Evolutionary conservation across 2,113 vertebrate species (phyloP).

Genomic region (Melanotaenia duboulayi): DNA sequence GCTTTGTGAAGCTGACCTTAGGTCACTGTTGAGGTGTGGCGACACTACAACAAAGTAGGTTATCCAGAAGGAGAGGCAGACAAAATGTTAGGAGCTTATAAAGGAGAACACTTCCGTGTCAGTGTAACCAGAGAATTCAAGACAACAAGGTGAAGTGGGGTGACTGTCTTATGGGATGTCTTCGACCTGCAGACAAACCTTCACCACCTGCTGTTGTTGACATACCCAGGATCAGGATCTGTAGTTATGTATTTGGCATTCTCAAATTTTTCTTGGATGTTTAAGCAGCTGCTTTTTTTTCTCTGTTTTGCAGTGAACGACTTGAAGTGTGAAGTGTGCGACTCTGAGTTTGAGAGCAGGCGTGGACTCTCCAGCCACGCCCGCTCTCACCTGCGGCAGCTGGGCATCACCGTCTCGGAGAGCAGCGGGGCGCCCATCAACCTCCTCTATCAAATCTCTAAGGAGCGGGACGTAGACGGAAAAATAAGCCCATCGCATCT

Average conservation of each 20-base stretch:
- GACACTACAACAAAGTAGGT: constrained; percentile 1
- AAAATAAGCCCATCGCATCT: constrained; percentile 34
- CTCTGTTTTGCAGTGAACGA: constrained; percentile 70
- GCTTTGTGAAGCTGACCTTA: constrained; percentile 29
- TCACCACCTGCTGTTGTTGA: constrained; percentile 31
- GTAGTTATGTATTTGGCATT: not conserved
- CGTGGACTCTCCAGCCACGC: constrained; percentile 93
- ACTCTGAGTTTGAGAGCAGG: constrained; percentile 89
- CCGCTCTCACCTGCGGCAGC: constrained; percentile 91
- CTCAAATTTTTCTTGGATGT: not conserved
- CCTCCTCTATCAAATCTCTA: constrained; percentile 89
- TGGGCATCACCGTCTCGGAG: constrained; percentile 89
- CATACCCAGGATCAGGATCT: not conserved
- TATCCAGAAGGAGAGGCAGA: constrained; percentile 27
- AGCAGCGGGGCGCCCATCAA: constrained; percentile 90
- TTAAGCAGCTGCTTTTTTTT: not conserved
- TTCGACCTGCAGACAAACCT: constrained; percentile 13
- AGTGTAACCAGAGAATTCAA: not conserved
- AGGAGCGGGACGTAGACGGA: constrained; percentile 78
- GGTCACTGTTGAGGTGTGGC: constrained; percentile 17
- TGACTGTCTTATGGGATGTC: constrained; percentile 26
- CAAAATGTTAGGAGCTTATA: constrained; percentile 35
- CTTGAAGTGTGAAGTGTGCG: constrained; percentile 91
- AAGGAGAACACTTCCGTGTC: constrained; percentile 23
- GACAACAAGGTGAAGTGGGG: constrained; percentile 9